Conservation (phyloP, 2,113 vertebrate species). For the Caranx ignobilis region DNA sequence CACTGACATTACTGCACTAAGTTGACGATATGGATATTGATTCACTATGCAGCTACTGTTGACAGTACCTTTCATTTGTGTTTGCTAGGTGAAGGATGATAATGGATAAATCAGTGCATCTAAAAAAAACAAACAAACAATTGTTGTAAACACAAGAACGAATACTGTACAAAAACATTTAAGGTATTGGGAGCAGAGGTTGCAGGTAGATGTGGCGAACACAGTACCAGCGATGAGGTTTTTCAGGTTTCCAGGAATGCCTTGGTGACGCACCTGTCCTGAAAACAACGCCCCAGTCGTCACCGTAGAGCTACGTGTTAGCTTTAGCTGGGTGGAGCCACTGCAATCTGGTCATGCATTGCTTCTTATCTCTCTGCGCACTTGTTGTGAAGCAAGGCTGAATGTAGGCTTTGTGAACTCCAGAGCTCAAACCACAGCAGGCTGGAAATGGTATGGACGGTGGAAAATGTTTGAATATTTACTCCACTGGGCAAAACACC, state of each 20-base stretch:
- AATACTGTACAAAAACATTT: background rate
- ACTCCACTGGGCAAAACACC: background rate
- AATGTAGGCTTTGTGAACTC: conserved; percentile 35
- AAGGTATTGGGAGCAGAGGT: background rate
- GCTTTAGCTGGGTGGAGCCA: conserved; percentile 44
- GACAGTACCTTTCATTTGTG: background rate
- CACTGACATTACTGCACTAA: background rate
- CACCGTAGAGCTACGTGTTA: conserved; percentile 6
- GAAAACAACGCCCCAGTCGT: conserved; percentile 28
- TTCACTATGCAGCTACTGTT: background rate
- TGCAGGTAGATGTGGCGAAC: background rate
- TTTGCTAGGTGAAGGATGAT: background rate
- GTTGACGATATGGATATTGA: background rate
- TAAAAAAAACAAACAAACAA: background rate
- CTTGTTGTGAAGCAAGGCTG: conserved; percentile 20
- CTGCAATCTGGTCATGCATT: conserved; percentile 54
- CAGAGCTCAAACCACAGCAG: background rate
- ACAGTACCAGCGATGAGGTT: background rate
- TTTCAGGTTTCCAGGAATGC: conserved; percentile 68
- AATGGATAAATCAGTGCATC: background rate
- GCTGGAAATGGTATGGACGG: background rate
- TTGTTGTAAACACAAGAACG: background rate
- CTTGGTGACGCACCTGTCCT: conserved; percentile 50
- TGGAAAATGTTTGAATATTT: background rate
- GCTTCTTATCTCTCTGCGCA: conserved; percentile 60